Evolutionary conservation across 2,797 vertebrate species (phyloP).

Genomic region (Takifugu ocellatus): DNA sequence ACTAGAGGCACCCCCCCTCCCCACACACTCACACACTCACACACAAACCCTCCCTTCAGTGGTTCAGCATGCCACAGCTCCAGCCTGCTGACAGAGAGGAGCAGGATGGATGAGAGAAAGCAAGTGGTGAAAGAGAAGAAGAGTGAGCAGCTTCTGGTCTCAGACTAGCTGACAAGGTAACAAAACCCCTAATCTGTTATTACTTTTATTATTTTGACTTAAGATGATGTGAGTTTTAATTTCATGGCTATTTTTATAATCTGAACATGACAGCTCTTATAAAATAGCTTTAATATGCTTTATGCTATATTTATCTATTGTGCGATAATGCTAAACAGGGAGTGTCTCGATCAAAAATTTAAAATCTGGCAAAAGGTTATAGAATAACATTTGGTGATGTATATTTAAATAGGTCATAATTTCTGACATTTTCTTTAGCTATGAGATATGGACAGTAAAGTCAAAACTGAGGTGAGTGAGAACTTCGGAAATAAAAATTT

Average conservation of each 20-base stretch:
- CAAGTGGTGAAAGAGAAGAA: constrained; percentile 58
- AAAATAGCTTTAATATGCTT: too few species aligned
- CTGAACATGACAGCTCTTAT: too few species aligned
- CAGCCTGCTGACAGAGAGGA: constrained; percentile 53
- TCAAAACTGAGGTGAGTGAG: constrained; percentile 42
- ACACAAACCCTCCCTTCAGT: too few species aligned
- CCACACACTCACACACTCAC: too few species aligned
- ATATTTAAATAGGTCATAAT: too few species aligned
- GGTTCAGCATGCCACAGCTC: constrained; percentile 48
- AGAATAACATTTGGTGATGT: too few species aligned
- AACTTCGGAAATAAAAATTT: constrained; percentile 46
- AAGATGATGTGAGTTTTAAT: too few species aligned
- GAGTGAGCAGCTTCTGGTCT: constrained; percentile 56
- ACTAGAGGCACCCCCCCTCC: constrained; percentile 12
- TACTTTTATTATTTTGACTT: background rate
- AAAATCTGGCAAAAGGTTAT: too few species aligned
- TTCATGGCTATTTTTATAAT: too few species aligned
- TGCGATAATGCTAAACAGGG: background rate
- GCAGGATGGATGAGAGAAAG: constrained; percentile 42
- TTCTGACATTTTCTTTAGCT: too few species aligned
- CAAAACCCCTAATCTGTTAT: constrained; percentile 32
- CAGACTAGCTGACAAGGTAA: constrained; percentile 75
- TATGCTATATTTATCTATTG: too few species aligned
- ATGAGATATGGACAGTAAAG: constrained; percentile 23
- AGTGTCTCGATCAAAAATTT: background rate